These are phyloP conservation scores for Trigoniulus corallinus DNA, from an alignment of 1,140 invertebrate genomes.

Conservation along the genomic window DNA sequence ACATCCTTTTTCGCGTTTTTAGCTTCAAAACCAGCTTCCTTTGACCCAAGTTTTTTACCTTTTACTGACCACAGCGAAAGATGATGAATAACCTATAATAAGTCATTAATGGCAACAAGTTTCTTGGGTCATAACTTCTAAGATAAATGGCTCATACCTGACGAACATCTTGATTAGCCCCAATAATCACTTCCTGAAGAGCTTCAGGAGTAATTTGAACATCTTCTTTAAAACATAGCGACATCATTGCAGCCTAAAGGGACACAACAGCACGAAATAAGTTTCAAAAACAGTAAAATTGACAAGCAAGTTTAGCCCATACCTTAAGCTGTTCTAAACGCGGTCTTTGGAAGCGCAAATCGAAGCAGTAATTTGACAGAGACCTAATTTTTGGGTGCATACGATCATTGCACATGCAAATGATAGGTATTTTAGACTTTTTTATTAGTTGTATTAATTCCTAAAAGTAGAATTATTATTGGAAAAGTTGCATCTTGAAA, in stretches of 20 bases:
- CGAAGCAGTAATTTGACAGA: slow-evolving; percentile 86
- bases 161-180: slow-evolving; percentile 81
- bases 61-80: slow-evolving; percentile 55
- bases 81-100: slow-evolving; percentile 35
- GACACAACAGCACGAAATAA: too few species aligned
- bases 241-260: slow-evolving; percentile 65
- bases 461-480: slow-evolving; percentile 20
- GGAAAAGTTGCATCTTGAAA: not conserved
- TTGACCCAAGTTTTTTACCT: slow-evolving; percentile 26
- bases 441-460: slow-evolving; percentile 91
- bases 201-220: slow-evolving; percentile 59
- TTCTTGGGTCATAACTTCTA: slow-evolving; percentile 7
- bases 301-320: too few species aligned
- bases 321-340: slow-evolving; percentile 79
- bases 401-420: slow-evolving; percentile 98
- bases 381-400: slow-evolving; percentile 86
- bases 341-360: slow-evolving; percentile 63
- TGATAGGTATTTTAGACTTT: slow-evolving; percentile 71
- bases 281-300: too few species aligned
- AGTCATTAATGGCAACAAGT: not conserved
- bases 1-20: slow-evolving; percentile 53
- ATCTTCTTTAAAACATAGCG: slow-evolving; percentile 79
- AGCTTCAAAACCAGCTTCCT: slow-evolving; percentile 33
- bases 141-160: slow-evolving; percentile 67
- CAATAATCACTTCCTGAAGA: slow-evolving; percentile 64